These are phyloP conservation scores for Poecilia velifera DNA, from an alignment of 2,797 vertebrate species.

Conservation along the genomic window DNA sequence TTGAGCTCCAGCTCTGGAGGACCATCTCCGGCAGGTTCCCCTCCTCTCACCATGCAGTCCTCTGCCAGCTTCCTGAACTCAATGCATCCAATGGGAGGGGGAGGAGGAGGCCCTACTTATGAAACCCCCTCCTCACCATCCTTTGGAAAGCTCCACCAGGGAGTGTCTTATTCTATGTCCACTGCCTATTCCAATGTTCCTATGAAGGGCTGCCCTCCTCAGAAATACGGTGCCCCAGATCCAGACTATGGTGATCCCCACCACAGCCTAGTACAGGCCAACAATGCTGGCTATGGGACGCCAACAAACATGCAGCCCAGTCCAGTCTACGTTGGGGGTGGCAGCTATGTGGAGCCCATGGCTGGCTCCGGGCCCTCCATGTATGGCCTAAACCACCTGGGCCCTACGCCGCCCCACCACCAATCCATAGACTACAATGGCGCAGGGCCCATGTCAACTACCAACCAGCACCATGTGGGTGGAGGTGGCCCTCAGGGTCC, in stretches of 20 bases:
- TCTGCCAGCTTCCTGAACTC: constrained; percentile 93
- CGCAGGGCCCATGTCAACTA: constrained; percentile 82
- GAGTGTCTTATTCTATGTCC: constrained; percentile 91
- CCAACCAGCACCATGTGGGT: constrained; percentile 90
- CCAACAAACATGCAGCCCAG: constrained; percentile 88
- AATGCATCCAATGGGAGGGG: constrained; percentile 90
- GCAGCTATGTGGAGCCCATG: constrained; percentile 91
- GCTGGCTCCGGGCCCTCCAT: constrained; percentile 90
- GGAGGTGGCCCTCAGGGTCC: constrained; percentile 80
- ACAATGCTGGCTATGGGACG: constrained; percentile 87
- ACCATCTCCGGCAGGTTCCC: constrained; percentile 92
- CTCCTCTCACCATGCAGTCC: constrained; percentile 92
- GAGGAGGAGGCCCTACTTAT: constrained; percentile 83
- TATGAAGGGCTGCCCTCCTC: constrained; percentile 91
- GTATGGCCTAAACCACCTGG: constrained; percentile 94
- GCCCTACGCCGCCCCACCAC: constrained; percentile 90
- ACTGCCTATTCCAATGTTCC: constrained; percentile 89
- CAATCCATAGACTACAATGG: constrained; percentile 93
- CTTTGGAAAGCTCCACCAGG: constrained; percentile 93
- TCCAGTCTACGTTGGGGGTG: constrained; percentile 92
- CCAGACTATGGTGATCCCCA: constrained; percentile 88
- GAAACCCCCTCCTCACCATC: constrained; percentile 93
- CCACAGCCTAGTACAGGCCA: constrained; percentile 88
- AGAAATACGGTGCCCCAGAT: constrained; percentile 89
- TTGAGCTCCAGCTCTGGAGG: constrained; percentile 93